These are phyloP conservation scores for Ailurus styani DNA, from an alignment of 2,113 vertebrate species.

Conservation along the genomic window DNA sequence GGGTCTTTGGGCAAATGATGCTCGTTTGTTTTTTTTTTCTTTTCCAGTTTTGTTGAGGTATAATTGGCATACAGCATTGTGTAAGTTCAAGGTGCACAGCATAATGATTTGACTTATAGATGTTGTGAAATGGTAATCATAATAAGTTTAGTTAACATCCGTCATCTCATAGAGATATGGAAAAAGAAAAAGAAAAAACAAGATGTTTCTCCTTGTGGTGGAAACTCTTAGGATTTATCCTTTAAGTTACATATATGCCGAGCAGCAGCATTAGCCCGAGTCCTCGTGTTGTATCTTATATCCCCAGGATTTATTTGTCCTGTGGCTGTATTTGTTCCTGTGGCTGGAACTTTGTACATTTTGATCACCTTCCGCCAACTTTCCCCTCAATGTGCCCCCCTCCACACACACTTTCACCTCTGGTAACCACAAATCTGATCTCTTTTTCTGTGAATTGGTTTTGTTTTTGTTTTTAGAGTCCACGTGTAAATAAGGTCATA, in stretches of 20 bases:
- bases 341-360: background rate
- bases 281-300: background rate
- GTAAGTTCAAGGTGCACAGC: background rate
- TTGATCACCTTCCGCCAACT: background rate
- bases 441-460: background rate
- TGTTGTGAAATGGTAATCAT: background rate
- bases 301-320: too few species aligned
- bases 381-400: accelerated
- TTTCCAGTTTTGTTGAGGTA: background rate
- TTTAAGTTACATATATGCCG: background rate
- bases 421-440: background rate
- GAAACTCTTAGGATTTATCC: background rate
- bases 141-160: background rate
- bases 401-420: background rate
- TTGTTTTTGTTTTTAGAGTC: background rate
- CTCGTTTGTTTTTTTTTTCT: background rate
- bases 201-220: background rate
- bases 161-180: background rate
- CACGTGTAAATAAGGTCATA: background rate
- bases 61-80: background rate
- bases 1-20: background rate
- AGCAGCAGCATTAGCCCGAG: accelerated
- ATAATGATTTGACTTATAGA: background rate
- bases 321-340: background rate
- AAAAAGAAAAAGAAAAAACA: background rate